Percentiles rank a stretch among this genome's conserved stretches.
phyloP scores from a whole-genome alignment of 2,888 invertebrate species.

The Pachycephus smyrnensis region DNA sequence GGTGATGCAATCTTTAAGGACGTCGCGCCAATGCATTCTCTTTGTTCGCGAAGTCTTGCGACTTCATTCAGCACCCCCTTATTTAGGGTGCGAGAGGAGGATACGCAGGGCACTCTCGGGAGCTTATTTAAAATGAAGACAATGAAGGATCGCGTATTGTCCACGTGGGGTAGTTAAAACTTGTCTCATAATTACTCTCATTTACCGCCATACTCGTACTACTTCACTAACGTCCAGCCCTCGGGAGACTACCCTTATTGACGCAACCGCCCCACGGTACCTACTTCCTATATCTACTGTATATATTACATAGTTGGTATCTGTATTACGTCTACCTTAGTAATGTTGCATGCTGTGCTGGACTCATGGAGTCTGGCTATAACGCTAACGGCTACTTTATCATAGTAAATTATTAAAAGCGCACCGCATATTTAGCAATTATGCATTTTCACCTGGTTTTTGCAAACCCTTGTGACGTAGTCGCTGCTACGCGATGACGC shows the following conservation, averaged over 20 bases:
- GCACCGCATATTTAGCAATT: background rate
- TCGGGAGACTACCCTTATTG: conserved; percentile 26
- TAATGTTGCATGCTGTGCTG: conserved; percentile 9
- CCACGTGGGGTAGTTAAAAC: conserved; percentile 63
- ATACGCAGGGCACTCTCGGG: conserved; percentile 44
- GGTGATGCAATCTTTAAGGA: background rate
- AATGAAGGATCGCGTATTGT: conserved; percentile 65
- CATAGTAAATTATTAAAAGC: conserved; percentile 36
- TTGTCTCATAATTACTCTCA: conserved; percentile 65
- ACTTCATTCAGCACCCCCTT: background rate
- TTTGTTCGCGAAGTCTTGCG: conserved; percentile 26
- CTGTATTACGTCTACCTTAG: conserved; percentile 7
- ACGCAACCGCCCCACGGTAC: conserved; percentile 15
- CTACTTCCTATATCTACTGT: conserved; percentile 3
- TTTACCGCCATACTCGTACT: conserved; percentile 52
- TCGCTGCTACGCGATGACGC: background rate
- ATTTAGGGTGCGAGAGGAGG: background rate
- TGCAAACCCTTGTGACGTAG: background rate
- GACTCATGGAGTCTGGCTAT: conserved; percentile 4
- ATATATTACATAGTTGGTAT: background rate
- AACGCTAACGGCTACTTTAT: conserved; percentile 44
- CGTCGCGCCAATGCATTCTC: conserved; percentile 20
- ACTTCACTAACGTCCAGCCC: conserved; percentile 25
- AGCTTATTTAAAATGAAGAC: conserved; percentile 62
- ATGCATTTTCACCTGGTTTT: background rate